Conservation (phyloP, 2,113 vertebrate species). For the Plecturocebus donacophilus region DNA sequence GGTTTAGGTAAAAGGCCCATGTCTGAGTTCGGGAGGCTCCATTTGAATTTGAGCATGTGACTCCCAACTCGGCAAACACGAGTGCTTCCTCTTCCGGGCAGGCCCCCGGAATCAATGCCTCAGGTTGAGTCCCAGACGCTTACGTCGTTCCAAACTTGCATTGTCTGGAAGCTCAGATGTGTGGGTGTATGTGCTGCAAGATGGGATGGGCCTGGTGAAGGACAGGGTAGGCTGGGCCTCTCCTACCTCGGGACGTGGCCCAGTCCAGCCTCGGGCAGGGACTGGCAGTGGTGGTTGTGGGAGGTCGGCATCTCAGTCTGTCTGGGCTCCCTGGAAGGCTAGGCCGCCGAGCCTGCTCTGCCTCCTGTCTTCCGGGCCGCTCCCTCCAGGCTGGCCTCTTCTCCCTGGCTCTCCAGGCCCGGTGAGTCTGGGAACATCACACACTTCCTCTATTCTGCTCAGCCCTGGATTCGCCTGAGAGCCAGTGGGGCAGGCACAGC, state of each 20-base stretch:
- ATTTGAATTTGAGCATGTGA: slow-evolving; percentile 38
- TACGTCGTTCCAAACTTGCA: not conserved
- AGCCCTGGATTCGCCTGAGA: not conserved
- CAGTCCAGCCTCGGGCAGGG: not conserved
- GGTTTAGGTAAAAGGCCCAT: not conserved
- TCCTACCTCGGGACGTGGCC: no score
- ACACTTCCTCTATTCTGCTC: not conserved
- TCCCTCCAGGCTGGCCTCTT: not conserved
- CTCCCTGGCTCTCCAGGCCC: not conserved
- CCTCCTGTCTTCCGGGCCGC: not conserved
- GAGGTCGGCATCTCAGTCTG: fast-evolving
- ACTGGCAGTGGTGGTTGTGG: not conserved
- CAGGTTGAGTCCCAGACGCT: not conserved
- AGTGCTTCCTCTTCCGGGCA: not conserved
- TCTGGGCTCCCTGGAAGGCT: not conserved
- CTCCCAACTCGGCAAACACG: not conserved
- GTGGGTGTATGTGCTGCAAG: no score
- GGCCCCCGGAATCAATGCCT: not conserved
- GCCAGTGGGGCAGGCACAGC: fast-evolving
- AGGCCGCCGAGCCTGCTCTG: not conserved
- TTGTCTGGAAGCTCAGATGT: not conserved
- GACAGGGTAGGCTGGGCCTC: not conserved
- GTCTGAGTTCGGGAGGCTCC: not conserved
- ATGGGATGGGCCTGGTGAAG: not conserved
- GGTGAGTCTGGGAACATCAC: not conserved